Evolutionary conservation across 2,797 vertebrate genomes (phyloP), one percentile per base, ranked within the genome.

Genomic region (Tiaroga cobitis): DNA sequence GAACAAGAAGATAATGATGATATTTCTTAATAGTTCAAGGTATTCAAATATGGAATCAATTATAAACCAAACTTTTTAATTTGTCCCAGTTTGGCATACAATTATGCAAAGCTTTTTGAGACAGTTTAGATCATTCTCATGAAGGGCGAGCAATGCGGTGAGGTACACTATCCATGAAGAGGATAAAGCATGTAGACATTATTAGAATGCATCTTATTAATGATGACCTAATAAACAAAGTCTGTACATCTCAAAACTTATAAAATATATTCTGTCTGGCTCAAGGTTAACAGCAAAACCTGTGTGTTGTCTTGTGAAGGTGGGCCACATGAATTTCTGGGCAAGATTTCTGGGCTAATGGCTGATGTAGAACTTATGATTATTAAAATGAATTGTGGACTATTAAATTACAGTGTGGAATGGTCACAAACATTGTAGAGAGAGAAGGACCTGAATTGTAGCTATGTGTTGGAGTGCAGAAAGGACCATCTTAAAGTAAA

Each of bases 141-240:
- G 19, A 68, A 84, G 74, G 46, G 39, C 11, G 46, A n/a, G 19
- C 29, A n/a, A 34, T 63, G 67, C 49, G 39, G 24, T 83, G 39
- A 83, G 29, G 69, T 51, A 63, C 29, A 83, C 16, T 59, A 46
- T 75, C 70, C 81, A 74, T 74, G 51, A 37, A 61, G 54, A 63
- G 56, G 39, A 75, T 82, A 72, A 70, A 81, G 49, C 78, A 59
- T 41, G 67, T 70, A 81, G 34, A 81, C 49, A 56, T 81, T 70
- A 49, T 56, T 81, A 34, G 49, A 81, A 81, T 81, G 34, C 49
- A 59, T 29, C 49, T 8, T 70, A 39, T 81, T 59, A 81, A 81
- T 72, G n/a, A 81, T 56, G 67, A 70, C 24, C 80, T 56, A 81
- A 70, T 70, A 69, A 70, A 81, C 67, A 81, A 72, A 81, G 67